These are phyloP conservation scores for Platycnemis pennipes DNA, from an alignment of 2,888 invertebrate species.

Conservation along the genomic window DNA sequence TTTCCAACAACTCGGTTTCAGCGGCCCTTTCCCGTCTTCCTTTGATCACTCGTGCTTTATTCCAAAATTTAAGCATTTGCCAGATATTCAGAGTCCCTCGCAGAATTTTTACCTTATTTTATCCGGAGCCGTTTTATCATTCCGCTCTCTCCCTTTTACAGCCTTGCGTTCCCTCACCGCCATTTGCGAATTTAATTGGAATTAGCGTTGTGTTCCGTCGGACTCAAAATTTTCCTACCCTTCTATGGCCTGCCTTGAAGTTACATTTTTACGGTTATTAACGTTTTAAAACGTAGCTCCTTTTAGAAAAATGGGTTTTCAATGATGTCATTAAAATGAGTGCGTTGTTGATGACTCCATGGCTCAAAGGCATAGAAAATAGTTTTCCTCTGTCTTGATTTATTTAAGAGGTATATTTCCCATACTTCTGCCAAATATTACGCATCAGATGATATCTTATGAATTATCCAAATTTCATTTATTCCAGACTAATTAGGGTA, in stretches of 20 bases:
- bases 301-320: neutral
- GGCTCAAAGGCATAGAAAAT: too few relatives aligned
- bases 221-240: neutral
- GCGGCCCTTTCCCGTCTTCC: neutral
- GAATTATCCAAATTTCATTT: too few relatives aligned
- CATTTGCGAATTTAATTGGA: conserved; percentile 25
- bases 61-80: conserved; percentile 25
- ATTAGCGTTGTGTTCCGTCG: neutral
- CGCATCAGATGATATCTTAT: too few relatives aligned
- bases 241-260: conserved; percentile 1
- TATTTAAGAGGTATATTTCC: too few relatives aligned
- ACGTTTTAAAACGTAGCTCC: neutral
- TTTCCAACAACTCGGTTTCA: neutral
- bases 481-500: too few relatives aligned
- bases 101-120: neutral
- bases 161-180: neutral
- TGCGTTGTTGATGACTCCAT: too few relatives aligned
- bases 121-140: neutral
- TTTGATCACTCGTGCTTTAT: neutral
- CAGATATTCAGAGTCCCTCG: neutral
- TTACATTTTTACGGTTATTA: neutral
- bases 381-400: too few relatives aligned
- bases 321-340: neutral
- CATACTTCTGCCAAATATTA: too few relatives aligned
- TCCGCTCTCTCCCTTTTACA: neutral